Evolutionary conservation across 2,797 vertebrate species (phyloP), one percentile per base, ranked within the genome.

Genomic region (Tolypeutes matacus): DNA sequence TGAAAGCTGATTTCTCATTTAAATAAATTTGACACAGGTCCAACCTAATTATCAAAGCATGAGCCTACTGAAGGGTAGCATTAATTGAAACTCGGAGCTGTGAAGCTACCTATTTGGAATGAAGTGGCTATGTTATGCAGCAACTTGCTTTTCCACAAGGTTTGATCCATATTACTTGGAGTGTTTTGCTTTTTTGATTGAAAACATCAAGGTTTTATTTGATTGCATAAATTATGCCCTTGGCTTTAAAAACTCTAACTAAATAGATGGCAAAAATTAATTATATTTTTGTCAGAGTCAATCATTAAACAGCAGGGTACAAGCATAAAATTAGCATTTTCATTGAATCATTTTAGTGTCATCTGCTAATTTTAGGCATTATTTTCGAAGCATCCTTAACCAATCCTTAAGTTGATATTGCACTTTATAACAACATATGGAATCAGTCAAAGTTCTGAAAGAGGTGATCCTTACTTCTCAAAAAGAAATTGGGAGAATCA

Each of bases 41-140:
- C 86, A 96, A 95, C 91, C 91, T 95, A 98, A 94, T 97, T 97
- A 97, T 80, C 64, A 73, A 86, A 95, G 76, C 70, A 88, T 86
- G 90, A 93, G 58, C 82, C 36, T 84, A 95, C 86, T 97, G 69
- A 96, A 97, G 87, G 46, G 67, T 96, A 94, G 80, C 96, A 94
- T 95, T 98, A 97, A 97, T 77, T 97, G 96, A 97, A 97, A 96
- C 96, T 97, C 89, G 96, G 92, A 98, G 94, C 89, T 95, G 95
- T 92, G 34, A 18, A 65, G 46, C 69, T 95, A 93, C 31, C 85
- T 89, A 34, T 98, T 96, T 88, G 92, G 34, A 89, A 69, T 86
- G 93, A 85, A 84, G 12, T 93, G 86, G 58, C 56, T 95, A 42
- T 69, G 81, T 94, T 89, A 84, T 0, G 0, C 69, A 6, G 62